A percentile compares a stretch with the other conserved stretches of the same genome.
These are phyloP conservation scores for Rotaria macrura DNA, from an alignment of 2,888 invertebrate species.

Conservation along the genomic window DNA sequence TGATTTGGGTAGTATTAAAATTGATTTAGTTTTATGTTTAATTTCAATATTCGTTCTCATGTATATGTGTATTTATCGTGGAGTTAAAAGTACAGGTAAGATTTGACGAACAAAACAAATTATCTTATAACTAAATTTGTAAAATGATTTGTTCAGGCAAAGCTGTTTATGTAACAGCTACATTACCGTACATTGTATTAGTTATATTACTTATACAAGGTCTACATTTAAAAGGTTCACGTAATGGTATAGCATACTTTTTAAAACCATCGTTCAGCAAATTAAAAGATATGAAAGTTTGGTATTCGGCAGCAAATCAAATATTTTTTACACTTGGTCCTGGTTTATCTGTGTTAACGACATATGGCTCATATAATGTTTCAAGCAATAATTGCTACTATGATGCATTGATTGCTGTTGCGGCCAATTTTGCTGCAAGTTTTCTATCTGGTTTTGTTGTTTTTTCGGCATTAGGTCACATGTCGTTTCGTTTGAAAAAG, in stretches of 20 bases:
- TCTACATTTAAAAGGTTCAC: conserved; percentile 72
- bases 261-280: conserved; percentile 53
- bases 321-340: conserved; percentile 89
- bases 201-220: conserved; percentile 71
- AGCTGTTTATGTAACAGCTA: conserved; percentile 88
- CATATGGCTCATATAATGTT: conserved; percentile 81
- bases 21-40: conserved; percentile 45
- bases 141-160: conserved; percentile 44
- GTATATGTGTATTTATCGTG: conserved; percentile 50
- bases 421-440: conserved; percentile 36
- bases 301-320: conserved; percentile 86
- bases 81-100: conserved; percentile 50
- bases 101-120: conserved; percentile 38
- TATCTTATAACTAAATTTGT: not conserved
- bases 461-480: conserved; percentile 53
- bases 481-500: conserved; percentile 57
- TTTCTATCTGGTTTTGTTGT: conserved; percentile 40
- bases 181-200: conserved; percentile 79
- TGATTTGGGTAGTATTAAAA: conserved; percentile 44
- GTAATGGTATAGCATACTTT: conserved; percentile 73
- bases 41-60: conserved; percentile 46
- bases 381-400: conserved; percentile 69
- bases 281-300: conserved; percentile 43
- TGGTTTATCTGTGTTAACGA: conserved; percentile 77
- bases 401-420: conserved; percentile 36